Evolutionary conservation across 2,113 vertebrate genomes (phyloP).

Genomic region (Bufo gargarizans): DNA sequence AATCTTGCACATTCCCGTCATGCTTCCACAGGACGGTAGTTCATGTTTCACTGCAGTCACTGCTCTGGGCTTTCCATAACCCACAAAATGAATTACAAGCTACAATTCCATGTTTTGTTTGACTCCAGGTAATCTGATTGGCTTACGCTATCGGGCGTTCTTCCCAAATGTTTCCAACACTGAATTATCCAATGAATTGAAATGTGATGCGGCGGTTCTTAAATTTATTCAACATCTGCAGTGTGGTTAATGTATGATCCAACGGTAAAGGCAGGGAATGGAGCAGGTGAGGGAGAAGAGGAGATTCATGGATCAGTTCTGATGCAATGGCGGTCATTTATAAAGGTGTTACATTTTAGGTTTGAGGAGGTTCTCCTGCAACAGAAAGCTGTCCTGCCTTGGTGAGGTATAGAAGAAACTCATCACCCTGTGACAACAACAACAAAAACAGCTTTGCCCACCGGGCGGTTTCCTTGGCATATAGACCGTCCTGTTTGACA

Average conservation of each 20-base stretch:
- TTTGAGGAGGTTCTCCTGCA: neutral
- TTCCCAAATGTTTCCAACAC: slow-evolving; percentile 37
- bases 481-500: no score
- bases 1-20: slow-evolving; percentile 23
- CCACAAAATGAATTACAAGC: slow-evolving; percentile 29
- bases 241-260: neutral
- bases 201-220: slow-evolving; percentile 17
- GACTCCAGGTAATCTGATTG: slow-evolving; percentile 49
- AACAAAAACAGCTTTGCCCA: no score
- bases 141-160: slow-evolving; percentile 4
- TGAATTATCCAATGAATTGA: slow-evolving; percentile 25
- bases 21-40: slow-evolving; percentile 29
- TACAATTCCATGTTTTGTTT: slow-evolving; percentile 49
- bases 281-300: neutral
- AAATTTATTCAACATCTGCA: slow-evolving; percentile 40
- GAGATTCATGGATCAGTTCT: neutral
- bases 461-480: no score
- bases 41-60: slow-evolving; percentile 32
- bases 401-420: no score
- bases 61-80: neutral
- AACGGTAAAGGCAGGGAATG: neutral
- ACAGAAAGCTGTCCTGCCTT: no score
- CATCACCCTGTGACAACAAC: no score
- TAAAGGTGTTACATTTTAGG: neutral
- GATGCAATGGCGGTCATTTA: neutral